Evolutionary conservation across 1,140 invertebrate species (phyloP).

Genomic region (Ceratina calcarata): DNA sequence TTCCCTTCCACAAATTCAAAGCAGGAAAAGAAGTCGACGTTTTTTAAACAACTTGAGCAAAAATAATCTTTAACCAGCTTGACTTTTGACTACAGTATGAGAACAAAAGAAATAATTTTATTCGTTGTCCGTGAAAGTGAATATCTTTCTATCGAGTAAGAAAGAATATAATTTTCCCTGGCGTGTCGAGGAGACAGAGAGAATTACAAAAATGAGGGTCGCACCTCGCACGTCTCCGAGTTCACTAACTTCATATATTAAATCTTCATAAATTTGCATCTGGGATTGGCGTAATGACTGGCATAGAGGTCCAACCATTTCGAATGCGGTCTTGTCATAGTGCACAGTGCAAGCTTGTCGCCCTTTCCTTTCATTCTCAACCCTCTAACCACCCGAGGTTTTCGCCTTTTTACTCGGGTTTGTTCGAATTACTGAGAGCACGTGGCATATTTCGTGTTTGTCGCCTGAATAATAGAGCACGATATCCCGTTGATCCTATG

Average conservation of each 20-base stretch:
- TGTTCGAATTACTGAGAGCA: not conserved
- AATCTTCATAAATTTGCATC: conserved; percentile 74
- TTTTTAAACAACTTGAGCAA: not conserved
- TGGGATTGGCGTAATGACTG: conserved; percentile 69
- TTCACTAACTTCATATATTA: conserved; percentile 67
- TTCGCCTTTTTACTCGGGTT: conserved; percentile 2
- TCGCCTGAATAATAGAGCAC: not conserved
- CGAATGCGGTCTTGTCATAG: conserved; percentile 49
- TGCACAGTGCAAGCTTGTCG: conserved; percentile 4
- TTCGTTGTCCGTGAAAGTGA: too few species aligned
- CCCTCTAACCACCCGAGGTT: not conserved
- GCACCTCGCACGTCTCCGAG: conserved; percentile 31
- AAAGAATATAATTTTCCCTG: not conserved
- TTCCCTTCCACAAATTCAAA: not conserved
- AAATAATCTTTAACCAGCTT: not conserved
- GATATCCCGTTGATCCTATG: not conserved
- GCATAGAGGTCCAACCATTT: conserved; percentile 57
- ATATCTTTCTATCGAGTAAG: too few species aligned
- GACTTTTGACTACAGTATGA: too few species aligned
- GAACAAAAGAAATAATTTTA: not conserved
- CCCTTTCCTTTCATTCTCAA: not conserved
- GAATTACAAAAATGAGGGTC: conserved; percentile 47
- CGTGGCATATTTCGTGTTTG: not conserved
- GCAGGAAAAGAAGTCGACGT: not conserved
- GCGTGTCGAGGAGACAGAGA: not conserved